Percentiles rank a stretch among this genome's conserved stretches.
Evolutionary conservation across 2,113 vertebrate species (phyloP).

Genomic region (Sylvicapra grimmia): DNA sequence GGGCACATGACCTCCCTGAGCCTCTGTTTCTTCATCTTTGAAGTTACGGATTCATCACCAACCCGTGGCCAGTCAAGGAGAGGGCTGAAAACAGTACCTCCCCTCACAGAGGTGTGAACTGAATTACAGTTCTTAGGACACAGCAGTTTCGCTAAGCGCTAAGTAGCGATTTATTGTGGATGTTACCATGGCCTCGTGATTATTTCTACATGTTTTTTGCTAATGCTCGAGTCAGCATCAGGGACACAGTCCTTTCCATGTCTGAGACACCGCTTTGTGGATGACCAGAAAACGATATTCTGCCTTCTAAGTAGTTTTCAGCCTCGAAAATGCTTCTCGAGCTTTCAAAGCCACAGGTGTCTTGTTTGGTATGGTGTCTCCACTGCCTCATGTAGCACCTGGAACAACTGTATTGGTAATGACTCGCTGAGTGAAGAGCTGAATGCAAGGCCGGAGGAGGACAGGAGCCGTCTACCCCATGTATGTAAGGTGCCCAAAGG

Average conservation of each 20-base stretch:
- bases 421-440: not conserved
- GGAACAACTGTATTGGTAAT: not conserved
- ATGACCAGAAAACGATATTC: not conserved
- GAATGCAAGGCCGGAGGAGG: not conserved
- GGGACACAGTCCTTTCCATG: not conserved
- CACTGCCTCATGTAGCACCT: not conserved
- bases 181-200: not conserved
- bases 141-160: not conserved
- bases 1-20: not conserved
- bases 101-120: accelerated
- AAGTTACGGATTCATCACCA: not conserved
- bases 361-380: not conserved
- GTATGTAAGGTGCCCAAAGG: not conserved
- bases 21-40: not conserved
- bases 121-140: not conserved
- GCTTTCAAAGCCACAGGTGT: not conserved
- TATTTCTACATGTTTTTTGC: not conserved
- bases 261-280: not conserved
- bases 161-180: not conserved
- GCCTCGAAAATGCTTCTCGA: not conserved
- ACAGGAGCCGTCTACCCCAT: not conserved
- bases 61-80: not conserved
- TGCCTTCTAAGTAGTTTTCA: not conserved
- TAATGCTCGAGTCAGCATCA: not conserved
- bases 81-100: not conserved